Evolutionary conservation across 2,113 vertebrate genomes (phyloP).

Genomic region (Oreotrochilus melanogaster): DNA sequence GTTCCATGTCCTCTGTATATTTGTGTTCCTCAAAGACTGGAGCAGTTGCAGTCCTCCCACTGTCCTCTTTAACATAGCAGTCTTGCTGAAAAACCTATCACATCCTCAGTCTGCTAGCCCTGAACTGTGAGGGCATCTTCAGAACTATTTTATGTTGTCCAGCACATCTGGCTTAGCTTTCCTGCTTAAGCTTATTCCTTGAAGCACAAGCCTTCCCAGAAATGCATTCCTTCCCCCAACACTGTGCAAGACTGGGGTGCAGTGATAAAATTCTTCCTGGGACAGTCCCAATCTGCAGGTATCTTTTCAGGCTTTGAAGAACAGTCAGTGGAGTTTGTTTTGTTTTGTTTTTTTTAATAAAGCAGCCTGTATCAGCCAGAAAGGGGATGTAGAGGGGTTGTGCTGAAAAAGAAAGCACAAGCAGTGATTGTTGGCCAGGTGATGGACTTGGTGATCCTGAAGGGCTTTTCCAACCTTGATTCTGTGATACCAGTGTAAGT

Average conservation of each 20-base stretch:
- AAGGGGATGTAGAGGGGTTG: neutral
- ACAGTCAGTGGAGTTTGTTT: no score
- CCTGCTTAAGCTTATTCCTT: neutral
- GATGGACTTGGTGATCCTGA: no score
- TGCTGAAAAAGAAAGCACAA: neutral
- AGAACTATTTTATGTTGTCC: neutral
- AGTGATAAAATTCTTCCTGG: neutral
- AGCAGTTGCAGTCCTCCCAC: neutral
- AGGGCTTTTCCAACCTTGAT: no score
- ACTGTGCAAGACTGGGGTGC: no score
- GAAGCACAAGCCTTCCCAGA: neutral
- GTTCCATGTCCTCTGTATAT: no score
- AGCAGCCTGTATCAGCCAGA: neutral
- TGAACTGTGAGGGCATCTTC: neutral
- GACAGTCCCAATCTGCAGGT: neutral
- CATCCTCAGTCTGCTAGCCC: neutral
- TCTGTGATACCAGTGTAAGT: neutral
- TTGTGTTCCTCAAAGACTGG: neutral
- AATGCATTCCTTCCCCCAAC: neutral
- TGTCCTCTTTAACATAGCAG: neutral
- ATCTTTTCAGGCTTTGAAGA: neutral
- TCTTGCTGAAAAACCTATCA: neutral
- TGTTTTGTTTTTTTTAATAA: neutral
- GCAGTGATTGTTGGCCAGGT: neutral
- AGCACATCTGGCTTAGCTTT: neutral